A percentile compares a stretch with the other conserved stretches of the same genome.
Evolutionary conservation across 2,888 invertebrate species (phyloP).

Genomic region (Diadegma fenestrale): DNA sequence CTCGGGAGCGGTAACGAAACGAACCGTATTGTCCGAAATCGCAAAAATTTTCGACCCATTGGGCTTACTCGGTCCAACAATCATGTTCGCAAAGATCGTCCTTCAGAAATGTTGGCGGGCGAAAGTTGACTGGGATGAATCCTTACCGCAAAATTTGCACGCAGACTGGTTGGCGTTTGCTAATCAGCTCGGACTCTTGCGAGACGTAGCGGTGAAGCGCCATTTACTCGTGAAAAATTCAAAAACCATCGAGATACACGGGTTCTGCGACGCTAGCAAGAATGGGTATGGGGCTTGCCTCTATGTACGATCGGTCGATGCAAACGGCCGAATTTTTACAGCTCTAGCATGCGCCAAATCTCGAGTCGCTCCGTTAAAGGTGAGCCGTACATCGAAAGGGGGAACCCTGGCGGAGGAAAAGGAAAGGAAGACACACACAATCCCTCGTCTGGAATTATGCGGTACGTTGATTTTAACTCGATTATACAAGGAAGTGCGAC

Average conservation of each 20-base stretch:
- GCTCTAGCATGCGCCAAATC: conserved; percentile 74
- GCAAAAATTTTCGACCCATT: conserved; percentile 67
- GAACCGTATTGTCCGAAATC: conserved; percentile 57
- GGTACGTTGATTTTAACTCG: conserved; percentile 69
- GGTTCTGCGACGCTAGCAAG: conserved; percentile 70
- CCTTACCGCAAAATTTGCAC: conserved; percentile 50
- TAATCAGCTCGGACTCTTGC: conserved; percentile 22
- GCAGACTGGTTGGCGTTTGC: conserved; percentile 33
- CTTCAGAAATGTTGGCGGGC: conserved; percentile 58
- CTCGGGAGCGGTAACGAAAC: conserved; percentile 51
- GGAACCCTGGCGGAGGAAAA: conserved; percentile 22
- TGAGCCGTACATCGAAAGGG: conserved; percentile 23
- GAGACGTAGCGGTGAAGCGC: conserved; percentile 38
- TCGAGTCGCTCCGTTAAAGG: conserved; percentile 74
- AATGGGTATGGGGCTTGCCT: conserved; percentile 68
- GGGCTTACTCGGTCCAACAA: conserved; percentile 60
- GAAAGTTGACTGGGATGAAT: conserved; percentile 58
- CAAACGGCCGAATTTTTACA: conserved; percentile 24
- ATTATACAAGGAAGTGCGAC: conserved; percentile 33
- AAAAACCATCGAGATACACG: conserved; percentile 64
- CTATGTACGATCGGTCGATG: conserved; percentile 62
- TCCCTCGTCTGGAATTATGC: conserved; percentile 74
- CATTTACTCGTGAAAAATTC: conserved; percentile 8
- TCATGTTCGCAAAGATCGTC: conserved; percentile 59
- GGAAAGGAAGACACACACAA: conserved; percentile 44